Base-by-base conservation (phyloP, 2,888 invertebrate species). In the Dione juno region DNA sequence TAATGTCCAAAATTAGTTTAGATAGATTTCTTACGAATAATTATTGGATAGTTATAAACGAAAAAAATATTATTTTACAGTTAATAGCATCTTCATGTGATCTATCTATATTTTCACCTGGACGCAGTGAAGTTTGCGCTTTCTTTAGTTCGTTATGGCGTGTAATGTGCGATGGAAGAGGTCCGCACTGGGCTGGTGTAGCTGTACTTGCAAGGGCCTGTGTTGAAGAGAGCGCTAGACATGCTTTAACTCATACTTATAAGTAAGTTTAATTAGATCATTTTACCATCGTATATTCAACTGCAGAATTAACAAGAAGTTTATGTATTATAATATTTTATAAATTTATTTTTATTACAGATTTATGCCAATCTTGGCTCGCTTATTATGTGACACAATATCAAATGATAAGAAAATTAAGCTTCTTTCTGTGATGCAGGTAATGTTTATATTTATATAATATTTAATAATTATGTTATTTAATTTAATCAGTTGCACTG, bases 91-190 rank as follows among this genome's bases (percentile, higher is more conserved):
- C 94, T 63, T 94, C 95, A 21, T 93, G 95, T 77, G 96, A 96
- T 80, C 81, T 94, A 9, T 94, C 94, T 74, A 93, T 95, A 79
- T 96, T 96, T 81, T 95, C 96, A 71, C 95, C 96, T 45, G 94
- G 94, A 19, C 93, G 94, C 6, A 93, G 94, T 19, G 93, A 95
- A 77, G 94, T 95, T 1, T 93, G 95, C 63, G 94, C 96, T 57
- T 96, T 96, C 88, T 96, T 95, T 83, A 94, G 95, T 57, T 94
- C 94, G 37, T 83, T 96, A 63, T 94, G 96, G 86, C 93, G 96
- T 61, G 92, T 95, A 19, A 94, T 96, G 94, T 93, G 94, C 41
- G 93, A 92, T 71, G 85, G 94, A 0, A 88, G 94, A 54, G 94
- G 95, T 0, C 93, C 94, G 0, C 93, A 95, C 48, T 96, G 96